Conservation (phyloP, 35 echinoderm and acorn worm species). For the Nesometra sesokonis region DNA sequence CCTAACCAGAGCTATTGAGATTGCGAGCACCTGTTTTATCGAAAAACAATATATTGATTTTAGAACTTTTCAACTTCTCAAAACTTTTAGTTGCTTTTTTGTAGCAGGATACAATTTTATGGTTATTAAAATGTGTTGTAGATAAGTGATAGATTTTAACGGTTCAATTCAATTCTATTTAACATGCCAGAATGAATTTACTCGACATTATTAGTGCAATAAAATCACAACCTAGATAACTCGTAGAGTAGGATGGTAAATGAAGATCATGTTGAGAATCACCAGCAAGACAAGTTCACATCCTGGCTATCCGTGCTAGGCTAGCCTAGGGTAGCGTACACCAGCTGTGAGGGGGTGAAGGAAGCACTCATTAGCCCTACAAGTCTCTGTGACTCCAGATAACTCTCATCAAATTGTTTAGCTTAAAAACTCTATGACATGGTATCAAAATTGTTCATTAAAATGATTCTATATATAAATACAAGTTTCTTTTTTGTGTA, state of each 20-base stretch:
- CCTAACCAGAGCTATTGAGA: too few relatives aligned
- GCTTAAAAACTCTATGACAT: too few relatives aligned
- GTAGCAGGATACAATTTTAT: too few relatives aligned
- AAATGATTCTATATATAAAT: too few relatives aligned
- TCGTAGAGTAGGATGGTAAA: not conserved
- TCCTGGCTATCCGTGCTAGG: not conserved
- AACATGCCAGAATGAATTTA: not conserved
- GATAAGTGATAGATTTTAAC: not conserved
- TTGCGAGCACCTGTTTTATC: too few relatives aligned
- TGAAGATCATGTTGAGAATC: not conserved
- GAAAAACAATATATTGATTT: too few relatives aligned
- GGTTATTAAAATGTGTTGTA: not conserved
- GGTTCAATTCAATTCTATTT: not conserved
- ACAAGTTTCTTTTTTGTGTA: too few relatives aligned
- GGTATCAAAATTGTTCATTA: too few relatives aligned
- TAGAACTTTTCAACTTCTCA: too few relatives aligned
- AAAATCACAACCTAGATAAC: not conserved
- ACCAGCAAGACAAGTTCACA: not conserved
- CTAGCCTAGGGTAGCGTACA: not conserved
- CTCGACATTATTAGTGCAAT: not conserved
- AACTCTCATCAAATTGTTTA: not conserved
- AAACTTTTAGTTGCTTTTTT: too few relatives aligned
- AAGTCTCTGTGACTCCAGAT: not conserved
- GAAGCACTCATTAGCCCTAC: not conserved
- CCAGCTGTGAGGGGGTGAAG: not conserved